A percentile compares a stretch with the other conserved stretches of the same genome.
Evolutionary conservation across 2,888 invertebrate genomes (phyloP).

Genomic region (Anaspis maculata): DNA sequence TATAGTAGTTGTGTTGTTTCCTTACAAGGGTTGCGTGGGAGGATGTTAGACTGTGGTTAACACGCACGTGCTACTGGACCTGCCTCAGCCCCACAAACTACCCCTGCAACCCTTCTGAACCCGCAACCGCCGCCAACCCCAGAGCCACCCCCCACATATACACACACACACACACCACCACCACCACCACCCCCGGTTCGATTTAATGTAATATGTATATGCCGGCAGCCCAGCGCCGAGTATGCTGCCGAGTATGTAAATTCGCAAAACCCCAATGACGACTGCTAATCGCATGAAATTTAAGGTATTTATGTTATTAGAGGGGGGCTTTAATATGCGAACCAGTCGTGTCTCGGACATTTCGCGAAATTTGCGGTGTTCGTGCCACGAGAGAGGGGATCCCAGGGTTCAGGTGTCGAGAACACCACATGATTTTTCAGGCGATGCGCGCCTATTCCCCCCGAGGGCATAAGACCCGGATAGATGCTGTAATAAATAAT

Average conservation of each 20-base stretch:
- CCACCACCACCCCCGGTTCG: slow-evolving; percentile 21
- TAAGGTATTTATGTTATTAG: slow-evolving; percentile 24
- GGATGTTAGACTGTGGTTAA: slow-evolving; percentile 40
- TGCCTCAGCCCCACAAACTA: slow-evolving; percentile 20
- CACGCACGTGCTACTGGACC: slow-evolving; percentile 40
- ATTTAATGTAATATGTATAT: slow-evolving; percentile 31
- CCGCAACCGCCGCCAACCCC: slow-evolving; percentile 19
- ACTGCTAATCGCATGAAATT: slow-evolving; percentile 20
- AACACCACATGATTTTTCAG: too few species aligned
- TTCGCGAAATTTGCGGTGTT: too few species aligned
- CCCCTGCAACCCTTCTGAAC: slow-evolving; percentile 20
- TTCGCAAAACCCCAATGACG: slow-evolving; percentile 18
- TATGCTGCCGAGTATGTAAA: slow-evolving; percentile 23
- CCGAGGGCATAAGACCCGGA: too few species aligned
- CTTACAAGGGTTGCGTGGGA: slow-evolving; percentile 40
- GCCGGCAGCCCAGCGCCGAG: too few species aligned
- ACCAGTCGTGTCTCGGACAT: too few species aligned
- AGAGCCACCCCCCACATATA: slow-evolving; percentile 14
- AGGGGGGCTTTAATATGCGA: too few species aligned
- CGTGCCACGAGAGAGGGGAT: too few species aligned
- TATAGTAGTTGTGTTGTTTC: slow-evolving; percentile 39
- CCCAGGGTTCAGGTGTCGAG: too few species aligned
- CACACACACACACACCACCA: too few species aligned
- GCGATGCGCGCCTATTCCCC: too few species aligned
- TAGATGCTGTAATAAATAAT: too few species aligned